phyloP scores from a whole-genome alignment of 2,888 invertebrate species.

The Trachelus tabidus region DNA sequence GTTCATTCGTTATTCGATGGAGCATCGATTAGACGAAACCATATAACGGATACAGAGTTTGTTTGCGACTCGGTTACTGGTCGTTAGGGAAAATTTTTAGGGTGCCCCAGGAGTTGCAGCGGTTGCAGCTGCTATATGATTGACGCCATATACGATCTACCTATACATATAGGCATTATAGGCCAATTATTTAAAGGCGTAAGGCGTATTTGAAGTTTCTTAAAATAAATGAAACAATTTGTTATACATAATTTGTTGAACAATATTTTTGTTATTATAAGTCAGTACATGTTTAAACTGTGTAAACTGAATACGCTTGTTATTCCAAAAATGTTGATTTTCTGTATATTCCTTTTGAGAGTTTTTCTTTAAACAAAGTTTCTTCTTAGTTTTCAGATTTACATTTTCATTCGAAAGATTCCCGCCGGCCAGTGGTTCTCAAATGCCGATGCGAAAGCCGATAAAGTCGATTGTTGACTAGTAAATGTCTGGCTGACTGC shows the following conservation, averaged over 20 bases:
- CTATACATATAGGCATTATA: neutral
- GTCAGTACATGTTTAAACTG: neutral
- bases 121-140: neutral
- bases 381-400: neutral
- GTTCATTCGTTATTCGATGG: neutral
- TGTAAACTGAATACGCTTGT: neutral
- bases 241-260: too few species aligned
- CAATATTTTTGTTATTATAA: neutral
- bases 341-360: neutral
- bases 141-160: neutral
- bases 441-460: constrained; percentile 19
- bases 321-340: neutral
- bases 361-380: neutral
- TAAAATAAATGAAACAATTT: neutral
- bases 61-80: constrained; percentile 32
- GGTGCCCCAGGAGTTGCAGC: constrained; percentile 6
- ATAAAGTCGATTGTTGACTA: constrained; percentile 5
- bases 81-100: constrained; percentile 44
- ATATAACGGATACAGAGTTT: constrained; percentile 3
- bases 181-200: neutral
- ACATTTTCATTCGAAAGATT: neutral
- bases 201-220: neutral
- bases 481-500: neutral
- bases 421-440: constrained; percentile 41
- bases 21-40: constrained; percentile 17